These are phyloP conservation scores for Xiphophorus hellerii DNA, from an alignment of 2,113 vertebrate species.

Conservation along the genomic window DNA sequence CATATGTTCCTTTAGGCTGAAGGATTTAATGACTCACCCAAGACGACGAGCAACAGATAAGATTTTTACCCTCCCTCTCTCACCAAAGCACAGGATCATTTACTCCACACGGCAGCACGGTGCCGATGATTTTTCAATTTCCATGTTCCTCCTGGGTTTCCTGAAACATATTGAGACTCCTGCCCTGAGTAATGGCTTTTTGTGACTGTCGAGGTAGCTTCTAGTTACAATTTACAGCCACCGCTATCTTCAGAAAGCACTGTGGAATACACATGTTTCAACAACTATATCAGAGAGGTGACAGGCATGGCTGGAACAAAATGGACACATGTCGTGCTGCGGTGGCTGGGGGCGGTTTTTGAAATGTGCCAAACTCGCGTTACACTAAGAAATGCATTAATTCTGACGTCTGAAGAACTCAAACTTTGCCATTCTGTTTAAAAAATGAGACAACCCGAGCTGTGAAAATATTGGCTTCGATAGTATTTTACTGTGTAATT, in stretches of 20 bases:
- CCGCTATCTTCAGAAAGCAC: slow-evolving; percentile 34
- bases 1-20: slow-evolving; percentile 35
- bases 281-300: slow-evolving; percentile 39
- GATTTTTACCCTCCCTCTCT: neutral
- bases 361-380: neutral
- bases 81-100: slow-evolving; percentile 65
- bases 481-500: slow-evolving; percentile 79
- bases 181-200: slow-evolving; percentile 58
- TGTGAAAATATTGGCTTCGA: slow-evolving; percentile 52
- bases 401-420: neutral
- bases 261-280: slow-evolving; percentile 40
- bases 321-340: slow-evolving; percentile 7
- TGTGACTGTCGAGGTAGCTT: slow-evolving; percentile 38
- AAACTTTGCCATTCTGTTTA: neutral
- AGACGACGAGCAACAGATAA: slow-evolving; percentile 38
- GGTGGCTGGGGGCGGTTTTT: neutral
- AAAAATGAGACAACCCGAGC: neutral
- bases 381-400: neutral
- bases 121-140: slow-evolving; percentile 64
- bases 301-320: slow-evolving; percentile 16
- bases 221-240: slow-evolving; percentile 56
- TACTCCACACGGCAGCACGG: slow-evolving; percentile 44
- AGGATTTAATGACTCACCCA: slow-evolving; percentile 47
- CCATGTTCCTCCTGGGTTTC: slow-evolving; percentile 64
- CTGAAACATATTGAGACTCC: slow-evolving; percentile 60